Evolutionary conservation across 2,797 vertebrate species (phyloP).

Genomic region (Poecile montanus): DNA sequence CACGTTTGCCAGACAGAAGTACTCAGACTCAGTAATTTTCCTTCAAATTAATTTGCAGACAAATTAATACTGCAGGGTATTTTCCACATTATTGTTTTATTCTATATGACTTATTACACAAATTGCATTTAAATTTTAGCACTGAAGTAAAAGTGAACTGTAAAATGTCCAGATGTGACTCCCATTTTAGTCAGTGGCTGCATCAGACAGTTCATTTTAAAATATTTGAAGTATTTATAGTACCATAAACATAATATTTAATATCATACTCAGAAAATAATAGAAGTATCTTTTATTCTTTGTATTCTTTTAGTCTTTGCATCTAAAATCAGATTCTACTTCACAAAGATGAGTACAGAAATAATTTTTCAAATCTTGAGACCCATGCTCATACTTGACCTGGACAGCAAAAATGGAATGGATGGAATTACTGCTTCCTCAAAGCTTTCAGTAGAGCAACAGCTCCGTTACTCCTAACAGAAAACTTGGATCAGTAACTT

Average conservation of each 20-base stretch:
- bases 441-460: not conserved
- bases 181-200: not conserved
- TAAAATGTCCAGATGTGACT: not conserved
- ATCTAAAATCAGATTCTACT: not conserved
- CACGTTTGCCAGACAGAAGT: not conserved
- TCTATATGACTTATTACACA: not conserved
- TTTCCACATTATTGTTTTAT: not conserved
- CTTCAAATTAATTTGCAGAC: not conserved
- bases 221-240: not conserved
- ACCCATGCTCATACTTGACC: not conserved
- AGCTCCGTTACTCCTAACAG: not conserved
- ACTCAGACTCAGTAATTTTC: not conserved
- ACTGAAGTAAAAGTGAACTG: not conserved
- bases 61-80: not conserved
- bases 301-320: not conserved
- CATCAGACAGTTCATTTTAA: not conserved
- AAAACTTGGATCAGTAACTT: not conserved
- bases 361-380: not conserved
- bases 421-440: not conserved
- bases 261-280: not conserved
- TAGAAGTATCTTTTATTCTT: not conserved
- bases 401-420: not conserved
- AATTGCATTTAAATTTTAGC: constrained; percentile 14
- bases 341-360: not conserved
- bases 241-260: not conserved